Evolutionary conservation across 2,797 vertebrate species (phyloP), one percentile per base, ranked within the genome.

Genomic region (Sciurus carolinensis): DNA sequence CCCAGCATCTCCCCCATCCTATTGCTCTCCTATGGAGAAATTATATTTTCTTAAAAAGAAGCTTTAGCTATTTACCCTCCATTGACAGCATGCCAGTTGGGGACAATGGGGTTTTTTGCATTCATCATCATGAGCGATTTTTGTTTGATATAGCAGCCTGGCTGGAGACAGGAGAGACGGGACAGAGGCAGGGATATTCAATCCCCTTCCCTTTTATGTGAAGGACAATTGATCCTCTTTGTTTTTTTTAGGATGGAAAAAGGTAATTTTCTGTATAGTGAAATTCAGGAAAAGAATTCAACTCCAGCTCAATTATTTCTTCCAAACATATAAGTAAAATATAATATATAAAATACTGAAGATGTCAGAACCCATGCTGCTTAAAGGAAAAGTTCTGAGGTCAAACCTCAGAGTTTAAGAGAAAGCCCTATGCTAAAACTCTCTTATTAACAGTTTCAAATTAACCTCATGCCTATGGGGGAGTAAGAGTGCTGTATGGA

Each of bases 61-160:
- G 30, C 76, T 80, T 87, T 22, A 90, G 87, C 89, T 97, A 79
- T 97, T 96, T 95, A 90, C 44, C 84, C 30, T 75, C 36, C 50
- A 59, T 59, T 71, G 80, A 90, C 50, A 69, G 89, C 64, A 73
- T 91, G 83, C 69, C 94, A 82, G 95, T 64, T 30, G 88, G 83
- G 17, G 64, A 66, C 15, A 50, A 72, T 12, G 39, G 75, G 72
- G 39, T 73, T 96, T 90, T 93, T n/a, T 66, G 73, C 76, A 90
- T 95, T 96, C 94, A 94, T 87, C 80, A 71, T 90, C 95, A 96
- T 87, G 91, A 97, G 87, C 33, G 79, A 87, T 81, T 87, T 95
- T 93, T 89, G 87, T 96, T 94, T 91, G 93, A 77, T 79, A 18
- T 24, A 90, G 87, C 50, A 81, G 95, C 87, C 44, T 67, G 30